phyloP scores from a whole-genome alignment of 2,113 vertebrate species.

The Cyprinodon variegatus region DNA sequence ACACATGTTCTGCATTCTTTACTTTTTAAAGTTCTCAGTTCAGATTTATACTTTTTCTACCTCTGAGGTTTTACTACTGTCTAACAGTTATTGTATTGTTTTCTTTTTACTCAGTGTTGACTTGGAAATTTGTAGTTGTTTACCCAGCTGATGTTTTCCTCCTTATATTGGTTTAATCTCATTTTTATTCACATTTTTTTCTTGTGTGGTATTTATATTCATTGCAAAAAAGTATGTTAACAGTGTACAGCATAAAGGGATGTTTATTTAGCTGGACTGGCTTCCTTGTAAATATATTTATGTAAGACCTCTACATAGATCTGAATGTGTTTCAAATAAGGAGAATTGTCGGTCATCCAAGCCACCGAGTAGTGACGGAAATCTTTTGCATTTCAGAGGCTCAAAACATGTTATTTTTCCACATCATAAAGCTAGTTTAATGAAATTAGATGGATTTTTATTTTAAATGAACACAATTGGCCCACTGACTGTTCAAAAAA shows the following conservation, averaged over 20 bases:
- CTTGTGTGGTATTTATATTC: conserved; percentile 60
- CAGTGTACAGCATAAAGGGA: conserved; percentile 29
- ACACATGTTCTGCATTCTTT: conserved; percentile 2
- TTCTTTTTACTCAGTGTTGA: conserved; percentile 6
- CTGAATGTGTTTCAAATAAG: conserved; percentile 26
- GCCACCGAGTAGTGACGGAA: conserved; percentile 5
- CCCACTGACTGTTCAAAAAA: background rate
- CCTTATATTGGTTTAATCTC: conserved; percentile 12
- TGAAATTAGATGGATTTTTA: background rate
- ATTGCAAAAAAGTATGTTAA: conserved; percentile 15
- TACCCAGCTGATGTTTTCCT: conserved; percentile 6
- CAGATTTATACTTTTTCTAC: conserved; percentile 64
- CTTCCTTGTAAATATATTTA: conserved; percentile 51
- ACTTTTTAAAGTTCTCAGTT: conserved; percentile 41
- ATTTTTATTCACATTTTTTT: conserved; percentile 5
- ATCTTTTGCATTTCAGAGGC: conserved; percentile 32
- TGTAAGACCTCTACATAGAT: conserved; percentile 26
- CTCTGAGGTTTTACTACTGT: conserved; percentile 72
- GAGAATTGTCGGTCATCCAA: background rate
- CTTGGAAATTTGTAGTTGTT: conserved; percentile 30
- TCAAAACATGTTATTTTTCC: conserved; percentile 15
- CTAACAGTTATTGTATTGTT: conserved; percentile 30
- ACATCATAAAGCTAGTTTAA: conserved; percentile 24
- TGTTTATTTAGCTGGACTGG: conserved; percentile 14
- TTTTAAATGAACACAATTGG: background rate